These are phyloP conservation scores for Tyrophagus putrescentiae DNA, from an alignment of 1,140 invertebrate genomes.

Conservation along the genomic window DNA sequence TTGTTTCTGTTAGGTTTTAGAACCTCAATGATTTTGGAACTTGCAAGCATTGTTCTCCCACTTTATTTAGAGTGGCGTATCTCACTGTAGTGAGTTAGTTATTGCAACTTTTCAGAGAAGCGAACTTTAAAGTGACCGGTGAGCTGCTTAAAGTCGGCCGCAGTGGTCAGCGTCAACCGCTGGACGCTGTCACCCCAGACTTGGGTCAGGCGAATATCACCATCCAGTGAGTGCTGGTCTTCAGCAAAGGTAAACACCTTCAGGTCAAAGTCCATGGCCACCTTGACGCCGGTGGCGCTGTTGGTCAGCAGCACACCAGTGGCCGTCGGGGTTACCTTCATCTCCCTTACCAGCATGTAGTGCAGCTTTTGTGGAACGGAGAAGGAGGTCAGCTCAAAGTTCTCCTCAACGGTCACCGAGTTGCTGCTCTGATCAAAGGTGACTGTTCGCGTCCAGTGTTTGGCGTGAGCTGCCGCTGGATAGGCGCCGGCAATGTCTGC, in stretches of 20 bases:
- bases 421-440: neutral
- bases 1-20: no score
- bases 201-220: neutral
- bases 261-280: neutral
- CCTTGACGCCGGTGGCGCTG: neutral
- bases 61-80: no score
- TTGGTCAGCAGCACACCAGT: neutral
- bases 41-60: no score
- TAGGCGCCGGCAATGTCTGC: slow-evolving; percentile 13
- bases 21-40: no score
- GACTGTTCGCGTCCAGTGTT: neutral
- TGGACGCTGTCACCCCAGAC: neutral
- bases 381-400: neutral
- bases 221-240: neutral
- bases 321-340: neutral
- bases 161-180: neutral
- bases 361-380: neutral
- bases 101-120: no score
- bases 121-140: neutral
- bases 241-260: neutral
- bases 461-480: slow-evolving; percentile 1
- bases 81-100: no score
- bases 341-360: neutral
- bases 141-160: neutral
- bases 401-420: neutral